Percentiles rank a stretch among this genome's conserved stretches.
phyloP scores from a whole-genome alignment of 2,797 vertebrate genomes.

The Myotis planiceps region DNA sequence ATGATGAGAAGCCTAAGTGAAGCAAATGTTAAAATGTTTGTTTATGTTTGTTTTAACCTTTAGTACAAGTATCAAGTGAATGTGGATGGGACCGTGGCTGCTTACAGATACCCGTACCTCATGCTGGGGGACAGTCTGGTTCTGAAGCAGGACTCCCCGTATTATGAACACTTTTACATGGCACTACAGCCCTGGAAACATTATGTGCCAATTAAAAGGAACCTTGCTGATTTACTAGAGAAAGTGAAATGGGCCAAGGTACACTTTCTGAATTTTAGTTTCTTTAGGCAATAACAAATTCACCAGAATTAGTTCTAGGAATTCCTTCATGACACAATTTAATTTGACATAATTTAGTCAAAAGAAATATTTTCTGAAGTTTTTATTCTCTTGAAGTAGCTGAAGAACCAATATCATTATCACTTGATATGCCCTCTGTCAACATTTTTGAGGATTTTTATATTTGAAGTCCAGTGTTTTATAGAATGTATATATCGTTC shows the following conservation, averaged over 20 bases:
- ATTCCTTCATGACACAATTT: neutral
- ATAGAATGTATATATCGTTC: slow-evolving; percentile 13
- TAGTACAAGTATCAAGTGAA: slow-evolving; percentile 97
- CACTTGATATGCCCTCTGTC: neutral
- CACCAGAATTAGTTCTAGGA: neutral
- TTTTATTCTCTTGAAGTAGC: neutral
- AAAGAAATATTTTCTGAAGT: slow-evolving; percentile 33
- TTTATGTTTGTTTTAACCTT: slow-evolving; percentile 45
- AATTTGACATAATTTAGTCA: neutral
- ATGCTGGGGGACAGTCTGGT: slow-evolving; percentile 95
- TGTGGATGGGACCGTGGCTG: slow-evolving; percentile 95
- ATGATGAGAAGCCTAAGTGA: neutral
- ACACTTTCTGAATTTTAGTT: slow-evolving; percentile 48
- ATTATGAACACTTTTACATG: slow-evolving; percentile 95
- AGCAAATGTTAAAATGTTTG: neutral
- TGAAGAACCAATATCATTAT: neutral
- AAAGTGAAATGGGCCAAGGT: slow-evolving; percentile 94
- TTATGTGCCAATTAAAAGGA: slow-evolving; percentile 91
- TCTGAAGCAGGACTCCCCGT: slow-evolving; percentile 94
- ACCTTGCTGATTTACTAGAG: slow-evolving; percentile 92
- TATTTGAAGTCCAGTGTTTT: neutral
- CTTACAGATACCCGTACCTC: slow-evolving; percentile 95
- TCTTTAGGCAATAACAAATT: slow-evolving; percentile 4
- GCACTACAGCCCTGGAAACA: slow-evolving; percentile 90
- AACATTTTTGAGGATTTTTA: neutral